Conservation (phyloP, 2,797 vertebrate genomes). For the Podarcis lilfordi region DNA sequence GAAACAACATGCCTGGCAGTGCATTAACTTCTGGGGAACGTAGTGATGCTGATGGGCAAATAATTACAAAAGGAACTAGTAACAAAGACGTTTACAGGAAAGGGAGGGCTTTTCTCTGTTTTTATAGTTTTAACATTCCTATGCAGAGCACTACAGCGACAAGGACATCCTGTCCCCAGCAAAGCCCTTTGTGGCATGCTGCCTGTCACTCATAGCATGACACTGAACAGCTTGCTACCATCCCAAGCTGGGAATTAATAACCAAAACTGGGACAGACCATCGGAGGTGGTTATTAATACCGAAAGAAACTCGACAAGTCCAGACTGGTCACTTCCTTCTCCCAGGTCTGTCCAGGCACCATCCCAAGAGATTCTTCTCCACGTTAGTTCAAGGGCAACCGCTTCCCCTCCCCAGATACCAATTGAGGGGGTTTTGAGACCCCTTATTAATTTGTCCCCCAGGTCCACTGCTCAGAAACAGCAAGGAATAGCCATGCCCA, state of each 20-base stretch:
- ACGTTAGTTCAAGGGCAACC: neutral
- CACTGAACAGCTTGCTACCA: neutral
- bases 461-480: neutral
- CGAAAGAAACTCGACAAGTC: neutral
- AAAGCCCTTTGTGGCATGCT: neutral
- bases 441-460: neutral
- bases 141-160: neutral
- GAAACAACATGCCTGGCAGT: neutral
- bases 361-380: neutral
- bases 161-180: neutral
- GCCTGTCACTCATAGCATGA: neutral
- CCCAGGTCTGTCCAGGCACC: too few relatives aligned
- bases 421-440: too few relatives aligned
- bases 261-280: neutral
- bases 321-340: neutral
- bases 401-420: neutral
- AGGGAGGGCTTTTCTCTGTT: neutral
- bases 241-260: neutral
- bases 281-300: too few relatives aligned
- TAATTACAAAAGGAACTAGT: too few relatives aligned
- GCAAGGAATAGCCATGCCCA: neutral
- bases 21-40: too few relatives aligned
- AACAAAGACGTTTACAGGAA: neutral
- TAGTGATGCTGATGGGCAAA: neutral
- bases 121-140: neutral